Base-by-base conservation (phyloP, 2,888 invertebrate genomes). In the Drosophila gaucha region DNA sequence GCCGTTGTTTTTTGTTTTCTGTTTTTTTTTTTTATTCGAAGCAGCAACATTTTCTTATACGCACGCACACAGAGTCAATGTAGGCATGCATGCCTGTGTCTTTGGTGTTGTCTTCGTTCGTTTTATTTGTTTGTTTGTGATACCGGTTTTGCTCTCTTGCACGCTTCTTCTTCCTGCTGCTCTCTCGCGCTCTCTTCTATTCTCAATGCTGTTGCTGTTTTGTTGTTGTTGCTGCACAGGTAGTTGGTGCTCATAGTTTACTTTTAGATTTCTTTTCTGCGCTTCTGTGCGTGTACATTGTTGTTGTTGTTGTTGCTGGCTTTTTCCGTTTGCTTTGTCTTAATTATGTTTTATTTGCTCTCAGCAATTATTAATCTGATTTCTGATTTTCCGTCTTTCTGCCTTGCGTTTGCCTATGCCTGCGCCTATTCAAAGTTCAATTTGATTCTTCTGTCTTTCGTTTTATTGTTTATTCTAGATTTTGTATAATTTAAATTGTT, bases 181-280 rank as follows among this genome's bases (percentile, higher is more conserved):
- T 43, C 72, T 54, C 31, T 35, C 16, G 39, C 54, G 51, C 67
- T 52, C 74, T 59, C 59, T 67, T 14, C 39, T 20, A 12, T 41
- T 56, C 44, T 43, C 49, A 22, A 20, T 31, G 18, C 26, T 49
- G 51, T 35, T 39, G 20, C 50, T 52, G 22, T 49, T 49, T 58
- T 59, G 51, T 64, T 74, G 49, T 57, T 76, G 38, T 47, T 71
- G 50, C 49, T 68, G 70, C 49, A 70, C 80, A 80, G 80, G 80
- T 80, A 83, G 80, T 76, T 79, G 83, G 70, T 83, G 82, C 66
- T 67, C 66, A 64, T 79, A 77, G 82, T 74, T 86, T 82, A 84
- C 84, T 74, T 86, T 86, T 86, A 86, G 86, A 84, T 86, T 82
- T 80, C 74, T 74, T 72, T 84, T 83, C 67, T 69, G 55, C 55